Base-by-base conservation (phyloP, 30 jellyfish, hydroid and myxozoan species). In the Mastigias papua region DNA sequence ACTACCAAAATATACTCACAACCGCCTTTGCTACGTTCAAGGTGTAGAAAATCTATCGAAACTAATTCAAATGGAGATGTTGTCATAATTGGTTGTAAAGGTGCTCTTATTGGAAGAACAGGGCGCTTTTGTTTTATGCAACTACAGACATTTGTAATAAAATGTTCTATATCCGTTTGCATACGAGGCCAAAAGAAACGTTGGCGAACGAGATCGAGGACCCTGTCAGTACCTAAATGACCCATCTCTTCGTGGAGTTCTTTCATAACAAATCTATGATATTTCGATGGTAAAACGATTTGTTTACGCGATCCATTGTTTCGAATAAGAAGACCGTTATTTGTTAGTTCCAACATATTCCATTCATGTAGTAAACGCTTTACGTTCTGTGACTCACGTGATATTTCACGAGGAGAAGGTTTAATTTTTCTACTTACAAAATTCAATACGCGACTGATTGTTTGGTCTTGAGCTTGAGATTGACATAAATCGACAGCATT, bases 161-260 rank as follows among this genome's bases (percentile, higher is more conserved):
- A 86, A 34, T 49, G 65, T 16, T 73, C 74, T 8, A 73, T 54
- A 49, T 83, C 93, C 0, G 31, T 34, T 42, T 30, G 65, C 91
- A 86, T 86, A 46, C 67, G 9, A 20, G 86, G 91, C 83, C 95
- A 86, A 61, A 16, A 86, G 61, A 86, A 73, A 9, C 91, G 71
- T 37, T 86, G 80, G 28, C 88, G 78, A 46, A 80, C 78, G 17
- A 83, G 50, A 51, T 69, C 71, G 15, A 68, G 48, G 7, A 72
- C 87, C 15, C 93, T 89, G 7, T 83, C 79, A 28, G 82, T n/a
- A 10, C 91, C 80, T 29, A 72, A 49, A 35, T 86, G 95, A 29
- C 90, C 95, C 90, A 86, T 86, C 29, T 86, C 66, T 28, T 48
- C 73, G 78, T 73, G 90, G 17, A 72, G 70, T 60, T 86, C 84